Evolutionary conservation across 2,113 vertebrate genomes (phyloP), one percentile per base, ranked within the genome.

Genomic region (Equus przewalskii): DNA sequence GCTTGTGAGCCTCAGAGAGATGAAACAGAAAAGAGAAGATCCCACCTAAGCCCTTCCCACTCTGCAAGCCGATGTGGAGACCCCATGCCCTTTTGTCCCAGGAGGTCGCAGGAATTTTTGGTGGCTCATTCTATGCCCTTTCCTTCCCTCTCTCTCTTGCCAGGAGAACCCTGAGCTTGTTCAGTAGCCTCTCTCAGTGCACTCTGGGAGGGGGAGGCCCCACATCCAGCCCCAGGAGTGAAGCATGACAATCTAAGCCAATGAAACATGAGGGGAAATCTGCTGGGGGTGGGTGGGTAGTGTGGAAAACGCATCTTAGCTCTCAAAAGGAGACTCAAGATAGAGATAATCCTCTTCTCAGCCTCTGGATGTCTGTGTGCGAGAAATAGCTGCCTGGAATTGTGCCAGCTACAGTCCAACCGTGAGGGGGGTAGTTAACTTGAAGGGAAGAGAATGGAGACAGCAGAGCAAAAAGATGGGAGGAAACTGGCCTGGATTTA

Each of bases 61-160:
- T n/a, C 2, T 1, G 14, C 33, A 80, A 60, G 54, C 7, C 62
- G 28, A 30, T 30, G 16, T 36, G 28, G 19, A 92, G 22, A 70
- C 19, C 22, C 9, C 6, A 0, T 14, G 15, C 16, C 44, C 8
- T 18, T 78, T 5, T 73, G 51, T 49, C 10, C 41, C n/a, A 51
- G 58, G 13, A 30, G n/a, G 15, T 3, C 41, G 22, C 36, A 73
- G 28, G n/a, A 3, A 62, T 28, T 64, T 92, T 49, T 18, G 12
- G 26, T 30, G 4, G 1, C 1, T 62, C 26, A n/a, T 1, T 33
- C 26, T 33, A 16, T 7, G 3, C 7, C 49, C 18, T 58, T 41
- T 69, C 15, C 21, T 51, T 41, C 5, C 30, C 36, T 56, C 44
- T 30, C 44, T 30, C 82, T 30, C 41, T 78, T 49, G 30, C 26